A percentile compares a stretch with the other conserved stretches of the same genome.
Conservation (phyloP, 2,888 invertebrate genomes). For the Plagiodera versicolora region DNA sequence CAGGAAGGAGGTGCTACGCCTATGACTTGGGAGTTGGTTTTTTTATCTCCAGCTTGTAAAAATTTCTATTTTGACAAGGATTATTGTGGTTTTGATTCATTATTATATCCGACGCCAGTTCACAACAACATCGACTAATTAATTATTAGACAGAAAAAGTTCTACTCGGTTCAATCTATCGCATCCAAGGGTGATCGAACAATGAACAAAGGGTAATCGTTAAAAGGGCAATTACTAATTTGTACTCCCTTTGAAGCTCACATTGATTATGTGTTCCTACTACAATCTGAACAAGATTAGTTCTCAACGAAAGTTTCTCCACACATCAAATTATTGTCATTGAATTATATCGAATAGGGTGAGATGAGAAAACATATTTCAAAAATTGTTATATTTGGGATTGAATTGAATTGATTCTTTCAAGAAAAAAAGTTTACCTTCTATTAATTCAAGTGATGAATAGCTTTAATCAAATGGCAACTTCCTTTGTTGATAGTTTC, state of each 20-base stretch:
- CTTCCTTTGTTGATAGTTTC: too few relatives aligned
- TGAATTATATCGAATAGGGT: too few relatives aligned
- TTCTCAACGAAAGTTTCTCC: too few relatives aligned
- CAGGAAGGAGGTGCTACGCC: not conserved
- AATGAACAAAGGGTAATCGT: not conserved
- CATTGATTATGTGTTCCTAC: not conserved
- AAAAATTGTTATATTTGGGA: too few relatives aligned
- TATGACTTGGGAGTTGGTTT: not conserved
- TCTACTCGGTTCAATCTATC: not conserved
- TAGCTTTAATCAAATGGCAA: too few relatives aligned
- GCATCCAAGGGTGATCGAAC: not conserved
- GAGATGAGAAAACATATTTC: too few relatives aligned
- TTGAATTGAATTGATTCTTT: too few relatives aligned
- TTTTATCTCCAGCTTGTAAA: not conserved
- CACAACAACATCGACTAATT: not conserved
- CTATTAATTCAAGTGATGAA: too few relatives aligned
- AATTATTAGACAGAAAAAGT: not conserved
- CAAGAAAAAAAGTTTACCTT: too few relatives aligned
- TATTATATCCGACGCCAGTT: not conserved
- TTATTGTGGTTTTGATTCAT: not conserved
- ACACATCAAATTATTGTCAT: too few relatives aligned
- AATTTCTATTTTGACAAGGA: not conserved
- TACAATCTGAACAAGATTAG: too few relatives aligned
- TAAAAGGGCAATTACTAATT: not conserved
- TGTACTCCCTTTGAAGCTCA: not conserved